Evolutionary conservation across 1,140 invertebrate genomes (phyloP).

Genomic region (Dendrolimus punctatus): DNA sequence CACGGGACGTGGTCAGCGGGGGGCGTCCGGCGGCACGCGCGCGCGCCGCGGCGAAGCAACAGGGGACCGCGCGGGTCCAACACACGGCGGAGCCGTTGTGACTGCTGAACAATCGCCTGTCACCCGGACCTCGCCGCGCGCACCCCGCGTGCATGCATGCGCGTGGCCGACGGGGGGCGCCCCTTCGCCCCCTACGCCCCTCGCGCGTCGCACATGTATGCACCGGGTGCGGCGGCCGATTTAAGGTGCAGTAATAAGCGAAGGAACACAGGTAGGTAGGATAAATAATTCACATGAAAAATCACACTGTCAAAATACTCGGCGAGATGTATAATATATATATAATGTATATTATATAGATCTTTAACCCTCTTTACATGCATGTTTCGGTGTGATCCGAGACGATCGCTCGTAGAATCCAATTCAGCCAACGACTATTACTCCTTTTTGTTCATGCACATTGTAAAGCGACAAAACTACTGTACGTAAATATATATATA

Average conservation of each 20-base stretch:
- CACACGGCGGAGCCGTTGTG: slow-evolving; percentile 47
- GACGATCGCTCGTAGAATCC: slow-evolving; percentile 29
- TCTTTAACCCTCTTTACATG: slow-evolving; percentile 27
- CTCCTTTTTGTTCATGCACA: slow-evolving; percentile 57
- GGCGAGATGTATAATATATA: slow-evolving; percentile 22
- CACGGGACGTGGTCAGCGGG: slow-evolving; percentile 19
- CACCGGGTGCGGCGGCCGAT: slow-evolving; percentile 16
- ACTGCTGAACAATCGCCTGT: slow-evolving; percentile 54
- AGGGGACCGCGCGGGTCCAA: slow-evolving; percentile 46
- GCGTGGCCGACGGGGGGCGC: slow-evolving; percentile 3
- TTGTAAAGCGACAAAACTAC: slow-evolving; percentile 68
- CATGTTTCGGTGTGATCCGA: slow-evolving; percentile 40
- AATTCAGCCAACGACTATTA: slow-evolving; percentile 48
- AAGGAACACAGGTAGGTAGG: slow-evolving; percentile 61
- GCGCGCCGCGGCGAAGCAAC: slow-evolving; percentile 28
- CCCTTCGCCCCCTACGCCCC: slow-evolving; percentile 10
- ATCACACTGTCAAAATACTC: slow-evolving; percentile 59
- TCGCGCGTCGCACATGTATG: slow-evolving; percentile 7
- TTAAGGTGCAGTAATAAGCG: slow-evolving; percentile 48
- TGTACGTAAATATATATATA: slow-evolving; percentile 57
- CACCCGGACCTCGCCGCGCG: slow-evolving; percentile 23
- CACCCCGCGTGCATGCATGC: too few relatives aligned
- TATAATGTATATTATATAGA: too few relatives aligned
- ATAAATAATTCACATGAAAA: slow-evolving; percentile 65
- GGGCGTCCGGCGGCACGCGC: slow-evolving; percentile 16